These are phyloP conservation scores for Paralvinella palmiformis DNA, from an alignment of 1,140 invertebrate species.

Conservation along the genomic window DNA sequence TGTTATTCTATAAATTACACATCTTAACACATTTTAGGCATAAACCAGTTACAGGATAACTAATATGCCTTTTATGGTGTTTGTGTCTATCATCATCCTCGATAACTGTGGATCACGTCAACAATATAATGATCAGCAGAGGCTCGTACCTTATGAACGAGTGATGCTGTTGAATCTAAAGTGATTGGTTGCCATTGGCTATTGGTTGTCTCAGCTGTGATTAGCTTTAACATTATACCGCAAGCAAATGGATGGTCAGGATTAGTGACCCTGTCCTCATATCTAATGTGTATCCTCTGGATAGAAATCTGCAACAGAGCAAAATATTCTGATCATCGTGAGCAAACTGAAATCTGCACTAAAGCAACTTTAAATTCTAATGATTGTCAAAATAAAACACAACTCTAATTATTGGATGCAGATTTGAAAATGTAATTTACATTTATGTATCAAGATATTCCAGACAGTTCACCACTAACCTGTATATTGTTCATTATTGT, in stretches of 20 bases:
- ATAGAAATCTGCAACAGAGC: constrained; percentile 56
- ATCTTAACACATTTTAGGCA: no score
- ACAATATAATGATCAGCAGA: no score
- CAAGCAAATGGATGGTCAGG: constrained; percentile 63
- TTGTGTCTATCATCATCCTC: no score
- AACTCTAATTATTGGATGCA: no score
- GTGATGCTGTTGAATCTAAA: constrained; percentile 58
- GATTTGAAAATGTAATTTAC: no score
- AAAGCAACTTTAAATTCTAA: no score
- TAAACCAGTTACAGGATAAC: no score
- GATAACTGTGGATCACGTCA: no score
- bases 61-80: no score
- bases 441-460: no score
- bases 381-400: no score
- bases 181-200: constrained; percentile 76
- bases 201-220: constrained; percentile 75
- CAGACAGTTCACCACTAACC: constrained; percentile 35
- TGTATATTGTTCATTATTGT: constrained; percentile 75
- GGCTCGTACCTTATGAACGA: constrained; percentile 61
- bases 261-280: constrained; percentile 68
- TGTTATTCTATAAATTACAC: no score
- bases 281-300: constrained; percentile 74
- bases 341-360: background rate
- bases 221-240: constrained; percentile 71
- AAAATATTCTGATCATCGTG: background rate